These are phyloP conservation scores for Yponomeuta cagnagella DNA, from an alignment of 2,888 invertebrate species.

Conservation along the genomic window DNA sequence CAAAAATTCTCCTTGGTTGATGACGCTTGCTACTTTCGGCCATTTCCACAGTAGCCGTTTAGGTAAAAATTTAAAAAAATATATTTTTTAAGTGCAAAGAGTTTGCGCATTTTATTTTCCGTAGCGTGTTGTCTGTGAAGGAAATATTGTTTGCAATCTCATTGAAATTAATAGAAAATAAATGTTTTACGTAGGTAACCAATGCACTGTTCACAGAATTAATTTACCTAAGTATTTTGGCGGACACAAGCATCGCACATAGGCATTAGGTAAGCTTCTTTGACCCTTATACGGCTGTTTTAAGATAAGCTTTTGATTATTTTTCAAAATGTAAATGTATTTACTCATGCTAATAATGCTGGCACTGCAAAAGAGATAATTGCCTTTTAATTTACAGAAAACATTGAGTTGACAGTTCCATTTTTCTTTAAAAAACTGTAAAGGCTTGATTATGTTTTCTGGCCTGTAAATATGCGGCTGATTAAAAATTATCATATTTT, in stretches of 20 bases:
- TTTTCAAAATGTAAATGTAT: too few species aligned
- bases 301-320: neutral
- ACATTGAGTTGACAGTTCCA: too few species aligned
- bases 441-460: neutral
- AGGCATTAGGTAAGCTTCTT: neutral
- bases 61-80: neutral
- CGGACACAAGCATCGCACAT: neutral
- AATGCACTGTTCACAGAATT: neutral
- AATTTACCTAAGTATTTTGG: neutral
- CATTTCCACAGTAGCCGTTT: neutral
- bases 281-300: neutral
- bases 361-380: too few species aligned
- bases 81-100: neutral
- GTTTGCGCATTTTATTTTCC: neutral
- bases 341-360: too few species aligned
- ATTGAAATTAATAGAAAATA: neutral
- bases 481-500: slow-evolving; percentile 2
- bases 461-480: neutral
- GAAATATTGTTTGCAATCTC: neutral
- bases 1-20: neutral
- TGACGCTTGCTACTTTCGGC: neutral
- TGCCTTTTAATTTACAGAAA: too few species aligned
- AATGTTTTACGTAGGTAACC: neutral
- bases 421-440: neutral
- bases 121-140: neutral